These are phyloP conservation scores for Aphidius colemani DNA, from an alignment of 2,888 invertebrate species.

Conservation along the genomic window DNA sequence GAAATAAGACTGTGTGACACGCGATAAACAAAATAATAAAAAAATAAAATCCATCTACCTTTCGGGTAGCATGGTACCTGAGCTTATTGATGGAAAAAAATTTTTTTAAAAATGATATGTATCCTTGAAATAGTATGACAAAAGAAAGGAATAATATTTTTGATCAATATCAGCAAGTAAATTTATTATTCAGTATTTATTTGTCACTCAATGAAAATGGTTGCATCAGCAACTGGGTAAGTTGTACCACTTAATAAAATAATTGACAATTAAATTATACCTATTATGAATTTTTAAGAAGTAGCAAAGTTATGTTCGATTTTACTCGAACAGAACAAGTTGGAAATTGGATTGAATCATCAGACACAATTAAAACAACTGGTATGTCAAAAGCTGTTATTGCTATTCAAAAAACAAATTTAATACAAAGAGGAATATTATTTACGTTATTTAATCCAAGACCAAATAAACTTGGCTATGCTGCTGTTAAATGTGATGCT, in stretches of 20 bases:
- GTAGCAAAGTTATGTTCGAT: constrained; percentile 41
- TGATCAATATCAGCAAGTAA: constrained; percentile 21
- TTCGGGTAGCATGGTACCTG: constrained; percentile 23
- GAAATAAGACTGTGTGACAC: constrained; percentile 23
- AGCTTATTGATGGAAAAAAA: constrained; percentile 6
- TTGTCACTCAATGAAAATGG: constrained; percentile 19
- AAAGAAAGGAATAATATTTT: constrained; percentile 14
- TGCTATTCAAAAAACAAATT: constrained; percentile 54
- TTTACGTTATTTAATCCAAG: constrained; percentile 60
- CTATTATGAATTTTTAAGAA: neutral
- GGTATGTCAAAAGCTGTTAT: constrained; percentile 60
- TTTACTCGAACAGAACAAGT: constrained; percentile 42
- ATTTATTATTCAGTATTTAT: constrained; percentile 18
- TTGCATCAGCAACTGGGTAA: constrained; percentile 27
- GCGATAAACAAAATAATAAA: constrained; percentile 20
- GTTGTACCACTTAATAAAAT: neutral
- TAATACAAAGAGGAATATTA: constrained; percentile 57
- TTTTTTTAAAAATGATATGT: constrained; percentile 1
- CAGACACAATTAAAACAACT: constrained; percentile 56
- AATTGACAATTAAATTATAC: constrained; percentile 4
- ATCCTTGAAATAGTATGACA: constrained; percentile 15
- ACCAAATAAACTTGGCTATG: constrained; percentile 60
- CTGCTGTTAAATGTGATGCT: constrained; percentile 52
- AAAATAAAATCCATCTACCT: constrained; percentile 7
- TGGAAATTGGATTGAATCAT: constrained; percentile 56